Conservation (phyloP, 2,113 vertebrate species). For the Thermophis baileyi region DNA sequence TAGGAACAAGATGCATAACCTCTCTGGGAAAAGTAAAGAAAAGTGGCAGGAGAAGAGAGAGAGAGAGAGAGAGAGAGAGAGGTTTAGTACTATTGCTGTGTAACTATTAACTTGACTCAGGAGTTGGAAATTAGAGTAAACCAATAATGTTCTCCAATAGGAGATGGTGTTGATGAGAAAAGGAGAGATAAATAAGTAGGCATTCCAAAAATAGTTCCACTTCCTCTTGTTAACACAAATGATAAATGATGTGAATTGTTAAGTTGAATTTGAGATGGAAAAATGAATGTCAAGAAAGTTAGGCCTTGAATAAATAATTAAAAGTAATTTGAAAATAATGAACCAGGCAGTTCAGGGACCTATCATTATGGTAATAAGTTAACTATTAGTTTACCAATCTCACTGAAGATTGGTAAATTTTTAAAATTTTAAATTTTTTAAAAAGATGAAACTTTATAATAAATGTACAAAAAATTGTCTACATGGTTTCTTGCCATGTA, state of each 20-base stretch:
- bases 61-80: neutral
- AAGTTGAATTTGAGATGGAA: neutral
- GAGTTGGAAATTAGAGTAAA: neutral
- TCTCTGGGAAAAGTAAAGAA: neutral
- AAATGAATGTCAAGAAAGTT: neutral
- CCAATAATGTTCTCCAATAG: neutral
- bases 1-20: neutral
- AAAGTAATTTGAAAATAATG: neutral
- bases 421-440: neutral
- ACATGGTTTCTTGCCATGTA: neutral
- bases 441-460: neutral
- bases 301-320: neutral
- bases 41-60: neutral
- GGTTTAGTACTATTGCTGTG: neutral
- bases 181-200: neutral
- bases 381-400: neutral
- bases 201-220: neutral
- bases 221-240: neutral
- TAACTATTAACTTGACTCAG: neutral
- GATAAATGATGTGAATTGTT: neutral
- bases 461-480: neutral
- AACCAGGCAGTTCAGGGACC: neutral
- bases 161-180: neutral
- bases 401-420: neutral
- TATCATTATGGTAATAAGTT: neutral